Base-by-base conservation (phyloP, 2,888 invertebrate genomes). In the Brenthis hecate region DNA sequence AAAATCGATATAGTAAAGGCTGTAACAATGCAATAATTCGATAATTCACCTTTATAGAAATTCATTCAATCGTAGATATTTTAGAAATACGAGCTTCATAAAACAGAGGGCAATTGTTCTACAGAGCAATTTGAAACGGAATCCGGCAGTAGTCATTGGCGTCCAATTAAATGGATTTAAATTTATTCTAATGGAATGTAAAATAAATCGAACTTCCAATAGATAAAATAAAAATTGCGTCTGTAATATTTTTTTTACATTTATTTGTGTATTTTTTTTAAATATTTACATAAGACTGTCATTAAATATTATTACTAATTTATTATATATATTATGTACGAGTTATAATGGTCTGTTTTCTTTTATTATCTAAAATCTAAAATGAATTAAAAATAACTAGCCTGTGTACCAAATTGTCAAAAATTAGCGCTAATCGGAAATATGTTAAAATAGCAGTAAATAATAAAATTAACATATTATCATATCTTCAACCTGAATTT, bases 151-250 rank as follows among this genome's bases (percentile, higher is more conserved):
- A 60, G 64, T 62, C 62, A 71, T 65, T 68, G 61, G 62, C 71
- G 57, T 71, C 61, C 68, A 71, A 71, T 71, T 71, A 71, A 68
- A 71, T 55, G 65, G 68, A 68, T 68, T 71, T 68, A 54, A 71
- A 68, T 71, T 71, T 68, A 68, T 68, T 71, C 54, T 50, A 71
- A 68, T 68, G 23, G 71, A 65, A 62, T 62, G 62, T 62, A 65
- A 58, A 68, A 68, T 65, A 68, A 60, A 65, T 36, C 28, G 68
- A 54, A 61, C 65, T 36, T 53, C 51, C 53, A 62, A 62, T 36
- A 62, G 53, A 32, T 62, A 2, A 28, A 51, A 62, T 53, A 62
- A 62, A 61, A 36, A 53, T 51, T 43, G 16, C 53, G 43, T 32
- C 14, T 62, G 36, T 43, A 62, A 16, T 28, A 28, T 50, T 36